Base-by-base conservation (phyloP, 1,140 invertebrate species). In the Lordiphosa collinella region DNA sequence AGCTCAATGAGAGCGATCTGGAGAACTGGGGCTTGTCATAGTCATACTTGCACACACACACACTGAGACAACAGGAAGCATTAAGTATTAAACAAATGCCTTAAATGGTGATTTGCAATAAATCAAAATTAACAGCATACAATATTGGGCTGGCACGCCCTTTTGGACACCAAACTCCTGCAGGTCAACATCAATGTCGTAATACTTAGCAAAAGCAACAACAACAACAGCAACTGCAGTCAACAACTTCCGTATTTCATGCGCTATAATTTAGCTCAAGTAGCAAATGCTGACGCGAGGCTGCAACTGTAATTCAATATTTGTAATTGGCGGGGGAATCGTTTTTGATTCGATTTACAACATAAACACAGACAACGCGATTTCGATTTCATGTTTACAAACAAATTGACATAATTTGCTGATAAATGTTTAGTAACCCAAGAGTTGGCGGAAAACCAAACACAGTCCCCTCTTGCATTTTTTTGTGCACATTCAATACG, bases 351-450 rank as follows among this genome's bases (percentile, higher is more conserved):
- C 40, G 41, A 54, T 54, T 61, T 38, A 34, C 44, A 55, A 36
- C 47, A 50, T 36, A 37, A 13, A 41, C 53, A 60, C 49, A 64
- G 53, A 49, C 52, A 57, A 56, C 41, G 46, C 7, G 18, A 48
- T 57, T 68, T 56, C 50, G 65, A 57, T 64, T 52, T 69, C 46
- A 57, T 86, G 71, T 86, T 80, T 86, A 86, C 60, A 62, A 57
- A 71, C 59, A 80, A 80, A 86, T 86, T 86, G 75, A 80, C 82
- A 86, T 80, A 86, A 86, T 86, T 86, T 80, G 68, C 60, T 71
- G 73, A 80, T 76, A 86, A 76, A 73, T 76, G 71, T 73, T 86
- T 60, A 75, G 64, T 55, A 72, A 71, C 60, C 73, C 54, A 44
- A 60, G 54, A 58, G 60, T 57, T 61, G 48, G 47, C 16, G 52